Base-by-base conservation (phyloP, 2,888 invertebrate species). In the Mesoligia furuncula region DNA sequence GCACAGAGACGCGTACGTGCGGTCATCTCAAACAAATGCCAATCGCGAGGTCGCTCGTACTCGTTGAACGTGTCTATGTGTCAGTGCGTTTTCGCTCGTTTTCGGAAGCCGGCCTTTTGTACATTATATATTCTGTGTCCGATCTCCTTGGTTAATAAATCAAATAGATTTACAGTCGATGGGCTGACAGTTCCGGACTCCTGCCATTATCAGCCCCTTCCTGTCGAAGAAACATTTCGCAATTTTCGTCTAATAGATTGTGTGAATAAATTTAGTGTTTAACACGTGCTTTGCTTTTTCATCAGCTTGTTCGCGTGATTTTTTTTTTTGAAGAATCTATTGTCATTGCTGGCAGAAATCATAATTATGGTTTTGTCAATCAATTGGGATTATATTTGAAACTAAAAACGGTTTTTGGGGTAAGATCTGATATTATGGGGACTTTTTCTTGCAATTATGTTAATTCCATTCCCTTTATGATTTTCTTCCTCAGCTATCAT, bases 81-180 rank as follows among this genome's bases (percentile, higher is more conserved):
- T 45, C 7, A n/a, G 17, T 7, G 11, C 4, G 17, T 48, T 54
- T n/a, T 71, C 0, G 0, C 11, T 42, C 1, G 2, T 15, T 24
- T 0, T 24, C 9, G 2, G 2, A 13, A 51, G 11, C 11, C 17
- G 2, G 4, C 48, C 76, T 81, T 81, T 76, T 79, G 65, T 27
- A 17, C 2, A 9, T 42, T 45, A 45, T 45, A 3, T 20, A 9
- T 27, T 31, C 11, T 4, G 8, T 27, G 9, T 8, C 51, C 45
- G 15, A 17, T 42, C 59, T 45, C 36, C 5, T 64, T 62, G 72
- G 75, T 81, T 82, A 82, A 85, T 81, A 74, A 85, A 81, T 85
- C 81, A 81, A 87, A 81, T 79, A 87, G 85, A 85, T 85, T 85
- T 72, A 85, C 85, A 78, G 74, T 76, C 69, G 69, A 81, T 48